Base-by-base conservation (phyloP, 2,797 vertebrate species). In the Takifugu ocellatus region DNA sequence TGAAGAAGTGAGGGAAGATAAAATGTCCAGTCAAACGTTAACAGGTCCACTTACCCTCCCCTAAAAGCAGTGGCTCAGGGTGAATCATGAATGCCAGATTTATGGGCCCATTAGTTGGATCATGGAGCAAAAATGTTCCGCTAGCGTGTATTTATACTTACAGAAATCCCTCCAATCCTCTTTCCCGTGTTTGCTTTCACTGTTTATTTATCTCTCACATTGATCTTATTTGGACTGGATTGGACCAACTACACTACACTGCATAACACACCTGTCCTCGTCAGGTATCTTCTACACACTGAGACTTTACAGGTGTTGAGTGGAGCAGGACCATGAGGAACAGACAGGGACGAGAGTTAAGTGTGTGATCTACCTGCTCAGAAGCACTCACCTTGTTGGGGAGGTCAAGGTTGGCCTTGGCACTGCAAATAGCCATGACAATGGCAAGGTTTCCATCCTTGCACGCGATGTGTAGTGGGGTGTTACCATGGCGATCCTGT, bases 401-500 rank as follows among this genome's bases (percentile, higher is more conserved):
- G 33, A 96, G 72, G 88, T 98, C 96, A 33, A 98, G 83, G 77
- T 68, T 90, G 63, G 94, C 96, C 60, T 79, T 91, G 53, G 94
- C 91, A 17, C 84, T 87, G 75, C 94, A 96, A 44, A 99, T 90
- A 1, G 92, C 89, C 44, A 80, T 85, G 78, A 96, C 93, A 15
- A 98, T 82, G 5, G 94, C 89, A 60, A 96, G 72, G 5, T 93
- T 96, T 36, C 95, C 94, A 26, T 99, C 96, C 82, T 99, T 98
- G 80, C 94, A 96, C 70, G 97, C 96, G 61, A 98, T 93, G 2
- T 99, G 97, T 59, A 98, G 86, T 0, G 97, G 93, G 0, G 94
- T 94, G 86, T 98, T 98, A 55, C 96, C 96, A 16, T 97, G 94
- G 73, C 95, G 93, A 87, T 99, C 96, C 77, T 97, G 96, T 71